Evolutionary conservation across 2,888 invertebrate genomes (phyloP).

Genomic region (Pachymerium ferrugineum): DNA sequence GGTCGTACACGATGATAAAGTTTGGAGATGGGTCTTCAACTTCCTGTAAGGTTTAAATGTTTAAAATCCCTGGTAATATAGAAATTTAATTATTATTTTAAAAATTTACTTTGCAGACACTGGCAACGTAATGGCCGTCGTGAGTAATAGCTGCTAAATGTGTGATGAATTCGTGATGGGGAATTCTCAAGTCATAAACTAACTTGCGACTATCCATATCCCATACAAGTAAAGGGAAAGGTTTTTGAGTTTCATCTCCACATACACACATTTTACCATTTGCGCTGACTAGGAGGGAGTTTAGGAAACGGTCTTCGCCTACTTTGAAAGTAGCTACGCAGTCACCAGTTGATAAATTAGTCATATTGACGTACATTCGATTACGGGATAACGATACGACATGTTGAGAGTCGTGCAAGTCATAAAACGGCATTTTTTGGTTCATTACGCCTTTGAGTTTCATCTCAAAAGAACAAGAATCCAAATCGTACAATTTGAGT

Average conservation of each 20-base stretch:
- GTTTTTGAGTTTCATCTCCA: constrained; percentile 87
- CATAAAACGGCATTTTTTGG: constrained; percentile 87
- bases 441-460: constrained; percentile 77
- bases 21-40: constrained; percentile 73
- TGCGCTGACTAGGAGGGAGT: constrained; percentile 77
- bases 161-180: constrained; percentile 82
- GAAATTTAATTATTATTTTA: not conserved
- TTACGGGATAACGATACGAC: constrained; percentile 76
- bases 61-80: not conserved
- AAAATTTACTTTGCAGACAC: constrained; percentile 51
- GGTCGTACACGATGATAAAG: constrained; percentile 84
- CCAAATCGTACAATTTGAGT: constrained; percentile 70
- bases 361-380: constrained; percentile 81
- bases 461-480: constrained; percentile 64
- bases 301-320: constrained; percentile 82
- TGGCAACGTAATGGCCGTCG: constrained; percentile 62
- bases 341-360: constrained; percentile 74
- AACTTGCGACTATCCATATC: constrained; percentile 75
- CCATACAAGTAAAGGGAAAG: constrained; percentile 84
- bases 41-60: constrained; percentile 53
- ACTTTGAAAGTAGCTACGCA: constrained; percentile 79
- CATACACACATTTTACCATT: constrained; percentile 83
- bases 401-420: constrained; percentile 71
- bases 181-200: constrained; percentile 77
- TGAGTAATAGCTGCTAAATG: constrained; percentile 75